phyloP scores from a whole-genome alignment of 2,888 invertebrate genomes.

The Nemurella pictetii region DNA sequence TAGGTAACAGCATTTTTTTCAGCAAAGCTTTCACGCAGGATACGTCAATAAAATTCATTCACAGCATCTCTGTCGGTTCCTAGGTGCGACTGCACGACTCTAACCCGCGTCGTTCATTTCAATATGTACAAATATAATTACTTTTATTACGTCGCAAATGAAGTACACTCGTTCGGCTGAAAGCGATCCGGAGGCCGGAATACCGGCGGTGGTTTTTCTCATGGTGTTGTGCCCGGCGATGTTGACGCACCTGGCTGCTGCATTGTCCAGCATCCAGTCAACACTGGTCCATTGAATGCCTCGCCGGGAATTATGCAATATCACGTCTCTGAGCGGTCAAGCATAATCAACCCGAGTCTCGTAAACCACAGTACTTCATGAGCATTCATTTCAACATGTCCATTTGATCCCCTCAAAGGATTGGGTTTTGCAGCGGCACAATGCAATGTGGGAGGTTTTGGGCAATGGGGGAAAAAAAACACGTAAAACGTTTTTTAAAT shows the following conservation, averaged over 20 bases:
- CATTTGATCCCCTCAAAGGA: neutral
- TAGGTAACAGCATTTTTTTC: no score
- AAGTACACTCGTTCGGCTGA: neutral
- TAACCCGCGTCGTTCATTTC: no score
- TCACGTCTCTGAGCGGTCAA: constrained; percentile 11
- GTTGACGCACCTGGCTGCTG: constrained; percentile 17
- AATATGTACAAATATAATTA: neutral
- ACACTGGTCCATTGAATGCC: neutral
- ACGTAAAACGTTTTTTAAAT: neutral
- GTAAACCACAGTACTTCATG: neutral
- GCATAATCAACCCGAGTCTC: neutral
- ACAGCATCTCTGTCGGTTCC: no score
- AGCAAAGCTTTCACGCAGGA: no score
- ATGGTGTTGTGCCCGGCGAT: neutral
- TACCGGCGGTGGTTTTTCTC: neutral
- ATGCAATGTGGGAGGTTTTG: neutral
- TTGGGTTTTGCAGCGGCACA: neutral
- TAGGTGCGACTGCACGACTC: no score
- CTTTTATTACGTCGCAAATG: neutral
- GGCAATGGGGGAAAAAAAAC: neutral
- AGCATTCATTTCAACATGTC: constrained; percentile 1
- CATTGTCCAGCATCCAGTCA: constrained; percentile 11
- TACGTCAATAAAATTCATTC: no score
- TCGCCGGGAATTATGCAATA: neutral
- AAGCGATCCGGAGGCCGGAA: neutral